Base-by-base conservation (phyloP, 2,113 vertebrate genomes). In the Chinchilla lanigera region DNA sequence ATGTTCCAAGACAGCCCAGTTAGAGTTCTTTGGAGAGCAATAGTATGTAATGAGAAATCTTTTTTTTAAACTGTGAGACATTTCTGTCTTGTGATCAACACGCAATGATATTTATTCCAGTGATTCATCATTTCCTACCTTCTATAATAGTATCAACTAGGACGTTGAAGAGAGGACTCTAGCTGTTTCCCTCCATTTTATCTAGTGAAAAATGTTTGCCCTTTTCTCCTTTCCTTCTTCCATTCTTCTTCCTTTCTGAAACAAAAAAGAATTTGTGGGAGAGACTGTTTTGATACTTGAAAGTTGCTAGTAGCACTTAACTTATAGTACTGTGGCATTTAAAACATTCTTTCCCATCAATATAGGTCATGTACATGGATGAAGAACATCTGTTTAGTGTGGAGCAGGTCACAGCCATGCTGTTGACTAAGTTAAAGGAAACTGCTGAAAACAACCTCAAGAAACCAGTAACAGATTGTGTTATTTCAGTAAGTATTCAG, bases 381-480 rank as follows among this genome's bases (percentile, higher is more conserved):
- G 98, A 99, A 75, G 98, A 99, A 22, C 98, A 99, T 81, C 97
- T 98, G 7, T 99, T 99, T 73, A 99, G 98, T 58, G 98, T 99
- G 86, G 99, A 99, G 63, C 99, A 99, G 97, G 98, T 99, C 94
- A 99, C 98, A 67, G 99, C 99, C 65, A 99, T 99, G 99, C 89
- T 99, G 50, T n/a, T 99, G 96, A 99, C 99, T 35, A 99, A 99
- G 97, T 96, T 99, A 83, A 99, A 99, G 95, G 99, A 99, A 96
- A 99, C 98, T 56, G 99, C 99, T 75, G 99, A 99, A 90, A 98
- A 98, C 97, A 99, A 98, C 92, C 98, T 99, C 65, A 99, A 99
- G 98, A 99, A 99, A 86, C 98, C 99, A 97, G 99, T 99, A 61
- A 98, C 98, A 77, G 99, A 99, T 95, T 99, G 99, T 98, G 99